phyloP scores from a whole-genome alignment of 1,140 invertebrate genomes.

The Aphaenogaster rudis region DNA sequence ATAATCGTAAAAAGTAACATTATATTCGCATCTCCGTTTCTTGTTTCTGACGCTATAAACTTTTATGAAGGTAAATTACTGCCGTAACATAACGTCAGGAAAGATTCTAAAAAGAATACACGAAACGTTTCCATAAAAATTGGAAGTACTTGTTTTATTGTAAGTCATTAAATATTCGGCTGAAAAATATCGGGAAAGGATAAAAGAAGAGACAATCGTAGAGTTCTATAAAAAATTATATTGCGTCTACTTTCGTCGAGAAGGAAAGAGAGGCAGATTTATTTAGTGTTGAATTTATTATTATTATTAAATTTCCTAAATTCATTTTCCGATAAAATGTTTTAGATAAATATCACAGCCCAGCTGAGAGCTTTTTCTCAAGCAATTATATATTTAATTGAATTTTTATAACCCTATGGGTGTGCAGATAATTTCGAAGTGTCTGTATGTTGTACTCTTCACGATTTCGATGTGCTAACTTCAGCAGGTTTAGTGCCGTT shows the following conservation, averaged over 20 bases:
- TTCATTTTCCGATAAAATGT: not conserved
- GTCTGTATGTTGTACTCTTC: not conserved
- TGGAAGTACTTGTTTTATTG: constrained; percentile 11
- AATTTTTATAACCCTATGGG: not conserved
- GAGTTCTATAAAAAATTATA: constrained; percentile 39
- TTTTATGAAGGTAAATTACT: constrained; percentile 46
- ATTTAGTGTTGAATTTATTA: constrained; percentile 11
- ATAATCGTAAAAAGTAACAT: constrained; percentile 24
- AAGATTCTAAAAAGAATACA: constrained; percentile 2
- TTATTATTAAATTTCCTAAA: constrained; percentile 9
- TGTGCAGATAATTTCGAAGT: not conserved
- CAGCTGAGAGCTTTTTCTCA: not conserved
- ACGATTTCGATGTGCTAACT: constrained; percentile 61
- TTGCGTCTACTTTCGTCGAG: not conserved
- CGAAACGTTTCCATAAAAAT: constrained; percentile 11
- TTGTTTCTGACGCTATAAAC: constrained; percentile 57
- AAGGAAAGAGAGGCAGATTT: not conserved
- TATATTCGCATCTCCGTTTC: constrained; percentile 37
- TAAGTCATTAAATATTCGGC: not conserved
- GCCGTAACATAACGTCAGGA: not conserved
- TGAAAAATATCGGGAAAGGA: not conserved
- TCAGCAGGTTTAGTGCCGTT: constrained; percentile 17
- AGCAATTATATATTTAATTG: constrained; percentile 17
- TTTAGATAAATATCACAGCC: constrained; percentile 48
- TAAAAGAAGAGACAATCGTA: constrained; percentile 8